phyloP scores from a whole-genome alignment of 2,797 vertebrate genomes.

The Acipenser oxyrinchus region DNA sequence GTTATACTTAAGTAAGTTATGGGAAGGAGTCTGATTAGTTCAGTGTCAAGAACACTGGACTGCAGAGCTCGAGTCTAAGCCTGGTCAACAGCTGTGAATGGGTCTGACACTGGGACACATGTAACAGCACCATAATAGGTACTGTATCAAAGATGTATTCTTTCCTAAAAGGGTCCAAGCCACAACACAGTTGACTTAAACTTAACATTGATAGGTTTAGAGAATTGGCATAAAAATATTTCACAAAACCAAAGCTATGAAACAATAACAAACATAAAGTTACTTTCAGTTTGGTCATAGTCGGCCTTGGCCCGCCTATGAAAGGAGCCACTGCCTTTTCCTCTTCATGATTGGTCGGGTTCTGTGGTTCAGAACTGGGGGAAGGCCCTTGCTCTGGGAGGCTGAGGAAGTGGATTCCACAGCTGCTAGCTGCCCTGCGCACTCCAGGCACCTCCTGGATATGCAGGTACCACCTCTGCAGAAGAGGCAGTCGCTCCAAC shows the following conservation, averaged over 20 bases:
- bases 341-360: slow-evolving; percentile 7
- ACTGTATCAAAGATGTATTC: too few species aligned
- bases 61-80: too few species aligned
- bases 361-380: slow-evolving; percentile 13
- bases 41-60: too few species aligned
- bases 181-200: too few species aligned
- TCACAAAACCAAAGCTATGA: too few species aligned
- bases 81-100: too few species aligned
- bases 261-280: slow-evolving; percentile 29
- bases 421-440: slow-evolving; percentile 62
- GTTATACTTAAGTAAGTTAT: too few species aligned
- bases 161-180: too few species aligned
- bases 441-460: slow-evolving; percentile 79
- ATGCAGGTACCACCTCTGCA: slow-evolving; percentile 75
- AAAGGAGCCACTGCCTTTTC: slow-evolving; percentile 54
- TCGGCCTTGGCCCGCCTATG: slow-evolving; percentile 87
- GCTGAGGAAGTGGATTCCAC: slow-evolving; percentile 63
- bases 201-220: neutral
- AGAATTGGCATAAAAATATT: too few species aligned
- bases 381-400: slow-evolving; percentile 27
- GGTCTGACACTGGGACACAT: too few species aligned
- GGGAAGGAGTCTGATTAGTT: too few species aligned
- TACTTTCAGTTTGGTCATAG: slow-evolving; percentile 91
- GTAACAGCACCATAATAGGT: too few species aligned
- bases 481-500: slow-evolving; percentile 61